Evolutionary conservation across 2,797 vertebrate species (phyloP).

Genomic region (Lepilemur ruficaudatus): DNA sequence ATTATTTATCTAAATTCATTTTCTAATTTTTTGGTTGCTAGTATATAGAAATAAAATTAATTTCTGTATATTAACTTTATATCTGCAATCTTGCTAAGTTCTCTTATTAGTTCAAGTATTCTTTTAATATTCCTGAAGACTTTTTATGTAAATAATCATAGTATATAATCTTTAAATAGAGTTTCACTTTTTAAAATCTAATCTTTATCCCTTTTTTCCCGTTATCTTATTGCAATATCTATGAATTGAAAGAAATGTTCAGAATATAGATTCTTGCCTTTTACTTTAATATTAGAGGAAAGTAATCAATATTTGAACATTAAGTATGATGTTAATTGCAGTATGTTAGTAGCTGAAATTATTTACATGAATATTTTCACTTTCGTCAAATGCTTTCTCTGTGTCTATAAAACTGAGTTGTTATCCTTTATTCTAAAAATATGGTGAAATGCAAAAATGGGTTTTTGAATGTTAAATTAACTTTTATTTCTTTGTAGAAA

Average conservation of each 20-base stretch:
- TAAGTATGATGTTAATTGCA: neutral
- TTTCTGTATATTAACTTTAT: neutral
- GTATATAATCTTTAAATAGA: neutral
- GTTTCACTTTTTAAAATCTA: neutral
- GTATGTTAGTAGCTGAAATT: neutral
- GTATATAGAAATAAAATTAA: neutral
- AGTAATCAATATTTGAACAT: neutral
- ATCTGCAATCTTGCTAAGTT: neutral
- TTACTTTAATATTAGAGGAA: neutral
- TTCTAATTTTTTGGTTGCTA: neutral
- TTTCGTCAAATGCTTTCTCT: neutral
- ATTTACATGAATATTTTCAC: neutral
- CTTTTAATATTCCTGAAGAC: neutral
- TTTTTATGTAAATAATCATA: neutral
- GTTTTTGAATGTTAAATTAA: neutral
- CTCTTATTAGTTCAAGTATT: neutral
- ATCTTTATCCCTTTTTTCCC: neutral
- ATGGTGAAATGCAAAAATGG: neutral
- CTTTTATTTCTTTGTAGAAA: neutral
- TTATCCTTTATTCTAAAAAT: neutral
- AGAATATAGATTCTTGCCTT: neutral
- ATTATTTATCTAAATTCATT: neutral
- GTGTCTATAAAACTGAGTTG: neutral
- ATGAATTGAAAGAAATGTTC: neutral
- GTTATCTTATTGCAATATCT: neutral